Evolutionary conservation across 2,113 vertebrate species (phyloP), one percentile per base, ranked within the genome.

Genomic region (Jaculus jaculus): DNA sequence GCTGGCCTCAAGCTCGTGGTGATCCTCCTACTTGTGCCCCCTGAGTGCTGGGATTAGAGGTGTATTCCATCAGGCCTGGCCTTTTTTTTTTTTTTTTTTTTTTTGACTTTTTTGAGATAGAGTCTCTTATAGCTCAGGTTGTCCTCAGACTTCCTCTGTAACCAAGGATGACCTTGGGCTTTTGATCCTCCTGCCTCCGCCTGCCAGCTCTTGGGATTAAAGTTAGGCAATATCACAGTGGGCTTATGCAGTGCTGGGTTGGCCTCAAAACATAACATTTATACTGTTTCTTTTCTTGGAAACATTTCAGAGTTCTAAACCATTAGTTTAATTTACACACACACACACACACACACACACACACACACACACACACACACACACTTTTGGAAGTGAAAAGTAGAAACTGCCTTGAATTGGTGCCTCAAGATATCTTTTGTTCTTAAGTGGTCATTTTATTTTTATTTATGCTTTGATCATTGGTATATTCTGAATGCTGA

Each of bases 271-370:
- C 30, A 37, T 61, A 93, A 32, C 32, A 85, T 88, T 60, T 89
- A 75, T 90, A 26, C 17, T 28, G 21, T 79, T 92, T 61, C 32
- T 86, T 93, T 42, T 91, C 74, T 93, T 3, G 69, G 71, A 93
- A 83, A 63, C 87, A 37, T 80, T 61, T 84, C 20, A 86, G 68
- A 91, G 18, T 89, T 95, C 18, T 91, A 93, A 94, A 75, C 18
- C 84, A 65, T 79, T 47, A 72, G 15, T 61, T 90, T 92, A 87
- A 8, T 47, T 6, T 8, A 47, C 42, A 47, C 42, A 47, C 42
- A 47, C 42, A 47, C 42, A 47, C 42, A 47, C 42, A 47, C 42
- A 47, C 42, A 47, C 42, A 47, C 82, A 54, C 30, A 72, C 54
- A 47, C 42, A 47, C 42, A 47, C 42, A 47, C 42, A 47, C 42